Evolutionary conservation across 2,888 invertebrate species (phyloP), one percentile per base, ranked within the genome.

Genomic region (Hedychridium roseum): DNA sequence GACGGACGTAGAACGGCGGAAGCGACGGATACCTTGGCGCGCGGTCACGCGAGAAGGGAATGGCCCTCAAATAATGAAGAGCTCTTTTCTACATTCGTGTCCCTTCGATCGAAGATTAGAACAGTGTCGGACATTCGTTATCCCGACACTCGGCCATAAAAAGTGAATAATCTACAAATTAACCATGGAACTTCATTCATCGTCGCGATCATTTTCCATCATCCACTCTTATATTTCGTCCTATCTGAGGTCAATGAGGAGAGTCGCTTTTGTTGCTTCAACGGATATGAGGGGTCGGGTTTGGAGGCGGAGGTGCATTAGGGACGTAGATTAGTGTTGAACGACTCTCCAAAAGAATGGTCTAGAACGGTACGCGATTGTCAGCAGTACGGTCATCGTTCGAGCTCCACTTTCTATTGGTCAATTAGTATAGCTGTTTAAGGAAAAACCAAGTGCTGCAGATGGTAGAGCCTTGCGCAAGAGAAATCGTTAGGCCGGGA

Each of bases 361-460:
- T 49, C 43, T 43, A 38, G 37, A 62, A 54, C 50, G 54, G 51
- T 41, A 63, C 50, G 45, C 64, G 62, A 63, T 63, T 63, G 57
- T 57, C 64, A 57, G 45, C 49, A n/a, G 20, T n/a, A 39, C 43
- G 6, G 57, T 49, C 50, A 57, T 64, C 62, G 64, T 63, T 59
- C 54, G 58, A 57, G 60, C 57, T 65, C 51, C 53, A 63, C 63
- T 70, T 70, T 69, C 69, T 63, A 70, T 70, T 64, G 66, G 64
- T 70, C 71, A 71, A 70, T 70, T 70, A 70, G 70, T 69, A 62
- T 35, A 57, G 59, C 69, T 66, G 47, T 70, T 70, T 69, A 71
- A 68, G 70, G 68, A 59, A 39, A 63, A 47, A 50, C 53, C 51
- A 45, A 55, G 51, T 45, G 45, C 40, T 37, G 39, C 40, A n/a